Evolutionary conservation across 2,113 vertebrate species (phyloP), one percentile per base, ranked within the genome.

Genomic region (Cavia porcellus): DNA sequence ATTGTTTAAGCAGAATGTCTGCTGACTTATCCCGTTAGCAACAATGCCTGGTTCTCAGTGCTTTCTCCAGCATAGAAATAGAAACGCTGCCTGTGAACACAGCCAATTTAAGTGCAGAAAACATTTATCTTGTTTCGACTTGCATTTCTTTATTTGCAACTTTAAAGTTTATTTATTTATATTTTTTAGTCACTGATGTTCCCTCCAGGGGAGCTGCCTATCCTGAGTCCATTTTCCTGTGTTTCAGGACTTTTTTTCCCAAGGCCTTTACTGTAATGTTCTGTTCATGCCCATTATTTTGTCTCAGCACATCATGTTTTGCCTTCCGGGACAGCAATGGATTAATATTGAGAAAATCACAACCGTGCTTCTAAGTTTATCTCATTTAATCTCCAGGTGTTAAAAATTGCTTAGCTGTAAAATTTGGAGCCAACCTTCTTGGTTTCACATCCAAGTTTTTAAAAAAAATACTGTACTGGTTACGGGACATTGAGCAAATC

Each of bases 381-480:
- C 47, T 82, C 28, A 68, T 84, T 52, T 80, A 74, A 84, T 62
- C 20, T 70, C 24, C 50, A 42, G 8, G 55, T 87, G 86, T 90
- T 87, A 87, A 94, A 75, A 35, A 68, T 13, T 68, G 17, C 14
- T 79, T 77, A 47, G 68, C 28, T 62, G 45, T 59, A 72, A 52
- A 11, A 3, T 79, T 86, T 72, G 12, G 47, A 92, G 50, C 74
- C 74, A 59, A 45, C 32, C 15, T 25, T 74, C 38, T n/a, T 70
- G 32, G n/a, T 22, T 84, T 96, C 80, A 86, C 89, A 90, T 59
- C 7, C 45, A 91, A 88, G 17, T 35, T 93, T 93, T 30, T 50
- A 79, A 47, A 79, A 77, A 77, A 47, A 28, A 87, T 57, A 30
- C 10, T 86, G 8, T 28, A 7, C 45, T 55, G 42, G n/a, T 45